Conservation (phyloP, 1,140 invertebrate genomes). For the Caerostris extrusa region DNA sequence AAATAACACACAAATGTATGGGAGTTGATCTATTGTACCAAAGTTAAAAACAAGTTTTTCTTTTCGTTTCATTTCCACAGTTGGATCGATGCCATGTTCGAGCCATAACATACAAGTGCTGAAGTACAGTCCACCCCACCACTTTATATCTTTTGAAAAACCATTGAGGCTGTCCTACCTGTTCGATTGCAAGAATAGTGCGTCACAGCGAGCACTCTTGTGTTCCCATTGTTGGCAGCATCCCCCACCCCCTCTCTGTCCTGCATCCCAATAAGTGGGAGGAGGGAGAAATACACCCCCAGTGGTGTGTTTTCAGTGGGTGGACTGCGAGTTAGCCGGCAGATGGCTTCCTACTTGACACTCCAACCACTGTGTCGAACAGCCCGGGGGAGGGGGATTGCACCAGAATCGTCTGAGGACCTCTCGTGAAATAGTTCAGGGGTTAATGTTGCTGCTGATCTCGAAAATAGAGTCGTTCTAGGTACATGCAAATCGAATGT, state of each 20-base stretch:
- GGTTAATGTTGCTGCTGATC: constrained; percentile 24
- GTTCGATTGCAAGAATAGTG: constrained; percentile 44
- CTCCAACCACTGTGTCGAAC: constrained; percentile 32
- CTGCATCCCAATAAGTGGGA: neutral
- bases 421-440: neutral
- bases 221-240: neutral
- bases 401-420: neutral
- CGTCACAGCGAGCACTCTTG: neutral
- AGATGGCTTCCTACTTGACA: constrained; percentile 63
- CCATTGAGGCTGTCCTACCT: constrained; percentile 17
- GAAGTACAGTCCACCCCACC: neutral
- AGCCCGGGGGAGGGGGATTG: neutral
- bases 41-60: no score
- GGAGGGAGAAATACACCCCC: neutral
- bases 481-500: neutral
- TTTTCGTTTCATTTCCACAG: no score
- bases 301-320: constrained; percentile 68
- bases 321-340: constrained; percentile 14
- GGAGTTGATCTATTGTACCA: no score
- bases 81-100: no score
- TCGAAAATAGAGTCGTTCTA: neutral
- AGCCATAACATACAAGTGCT: no score
- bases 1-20: no score
- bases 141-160: constrained; percentile 37
- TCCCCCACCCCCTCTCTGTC: neutral